Conservation (phyloP, 2,113 vertebrate species). For the Alosa alosa region DNA sequence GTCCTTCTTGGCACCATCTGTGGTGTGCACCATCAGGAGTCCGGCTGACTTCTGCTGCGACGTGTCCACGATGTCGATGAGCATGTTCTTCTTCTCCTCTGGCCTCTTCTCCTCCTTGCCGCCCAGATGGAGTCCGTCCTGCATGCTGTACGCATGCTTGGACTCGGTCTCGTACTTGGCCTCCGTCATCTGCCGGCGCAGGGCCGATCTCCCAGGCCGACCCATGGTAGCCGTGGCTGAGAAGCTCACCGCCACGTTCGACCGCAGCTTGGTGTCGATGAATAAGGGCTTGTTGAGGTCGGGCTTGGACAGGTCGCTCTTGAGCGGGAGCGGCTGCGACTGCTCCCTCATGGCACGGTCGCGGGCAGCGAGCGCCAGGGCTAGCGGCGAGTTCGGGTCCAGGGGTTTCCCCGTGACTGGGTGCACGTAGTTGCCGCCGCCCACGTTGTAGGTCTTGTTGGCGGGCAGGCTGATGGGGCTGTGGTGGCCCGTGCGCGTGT, state of each 20-base stretch:
- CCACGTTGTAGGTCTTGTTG: constrained; percentile 59
- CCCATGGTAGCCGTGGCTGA: constrained; percentile 66
- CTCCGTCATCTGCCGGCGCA: constrained; percentile 78
- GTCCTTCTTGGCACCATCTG: constrained; percentile 65
- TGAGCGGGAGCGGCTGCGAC: constrained; percentile 73
- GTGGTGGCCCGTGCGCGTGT: constrained; percentile 70
- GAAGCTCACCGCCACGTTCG: constrained; percentile 72
- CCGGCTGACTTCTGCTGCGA: constrained; percentile 84
- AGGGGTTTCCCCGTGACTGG: constrained; percentile 82
- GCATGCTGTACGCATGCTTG: constrained; percentile 71
- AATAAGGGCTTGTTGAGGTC: constrained; percentile 88
- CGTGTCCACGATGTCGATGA: constrained; percentile 78
- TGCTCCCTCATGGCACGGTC: constrained; percentile 85
- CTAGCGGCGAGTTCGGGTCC: constrained; percentile 84
- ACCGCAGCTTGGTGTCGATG: constrained; percentile 84
- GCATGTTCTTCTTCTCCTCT: constrained; percentile 80
- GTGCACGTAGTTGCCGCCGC: constrained; percentile 78
- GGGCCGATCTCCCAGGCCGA: constrained; percentile 69
- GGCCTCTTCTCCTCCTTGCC: constrained; percentile 67
- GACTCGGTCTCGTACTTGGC: constrained; percentile 67
- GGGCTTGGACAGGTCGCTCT: constrained; percentile 76
- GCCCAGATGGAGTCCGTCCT: constrained; percentile 51
- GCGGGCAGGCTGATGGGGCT: constrained; percentile 65
- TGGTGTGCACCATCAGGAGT: constrained; percentile 84
- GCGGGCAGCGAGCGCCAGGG: constrained; percentile 83